Conservation (phyloP, 2,113 vertebrate genomes). For the Syngnathus floridae region DNA sequence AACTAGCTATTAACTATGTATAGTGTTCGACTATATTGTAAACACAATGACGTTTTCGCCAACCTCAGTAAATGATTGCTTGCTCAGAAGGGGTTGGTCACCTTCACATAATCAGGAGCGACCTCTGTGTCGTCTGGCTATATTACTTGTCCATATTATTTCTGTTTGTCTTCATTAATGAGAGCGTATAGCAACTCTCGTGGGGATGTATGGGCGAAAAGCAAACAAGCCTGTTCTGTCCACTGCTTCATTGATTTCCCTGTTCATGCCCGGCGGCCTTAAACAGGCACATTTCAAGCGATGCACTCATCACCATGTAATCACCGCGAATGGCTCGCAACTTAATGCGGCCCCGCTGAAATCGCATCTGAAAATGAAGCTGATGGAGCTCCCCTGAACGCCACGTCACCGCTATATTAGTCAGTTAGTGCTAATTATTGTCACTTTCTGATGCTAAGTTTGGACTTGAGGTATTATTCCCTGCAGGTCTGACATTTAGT, state of each 20-base stretch:
- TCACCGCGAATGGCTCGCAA: slow-evolving; percentile 19
- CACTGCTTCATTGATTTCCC: slow-evolving; percentile 44
- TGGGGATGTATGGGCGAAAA: slow-evolving; percentile 15
- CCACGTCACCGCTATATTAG: not conserved
- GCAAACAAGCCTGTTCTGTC: slow-evolving; percentile 32
- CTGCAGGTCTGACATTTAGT: not conserved
- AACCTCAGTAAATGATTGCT: not conserved
- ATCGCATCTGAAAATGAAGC: slow-evolving; percentile 2
- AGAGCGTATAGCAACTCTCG: not conserved
- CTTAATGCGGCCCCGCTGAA: slow-evolving; percentile 2
- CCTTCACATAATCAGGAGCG: slow-evolving; percentile 4
- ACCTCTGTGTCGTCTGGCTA: not conserved
- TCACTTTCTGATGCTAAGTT: not conserved
- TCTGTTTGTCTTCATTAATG: slow-evolving; percentile 36
- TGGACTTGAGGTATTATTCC: slow-evolving; percentile 1
- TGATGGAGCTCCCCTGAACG: not conserved
- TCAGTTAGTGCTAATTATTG: not conserved
- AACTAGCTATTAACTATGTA: not conserved
- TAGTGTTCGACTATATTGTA: not conserved
- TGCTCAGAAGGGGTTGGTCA: not conserved
- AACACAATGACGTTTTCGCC: not conserved
- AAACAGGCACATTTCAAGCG: slow-evolving; percentile 28
- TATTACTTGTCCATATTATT: slow-evolving; percentile 18
- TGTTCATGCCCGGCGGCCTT: slow-evolving; percentile 17
- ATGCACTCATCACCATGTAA: slow-evolving; percentile 32